Base-by-base conservation (phyloP, 2,888 invertebrate genomes). In the Diaprepes abbreviatus region DNA sequence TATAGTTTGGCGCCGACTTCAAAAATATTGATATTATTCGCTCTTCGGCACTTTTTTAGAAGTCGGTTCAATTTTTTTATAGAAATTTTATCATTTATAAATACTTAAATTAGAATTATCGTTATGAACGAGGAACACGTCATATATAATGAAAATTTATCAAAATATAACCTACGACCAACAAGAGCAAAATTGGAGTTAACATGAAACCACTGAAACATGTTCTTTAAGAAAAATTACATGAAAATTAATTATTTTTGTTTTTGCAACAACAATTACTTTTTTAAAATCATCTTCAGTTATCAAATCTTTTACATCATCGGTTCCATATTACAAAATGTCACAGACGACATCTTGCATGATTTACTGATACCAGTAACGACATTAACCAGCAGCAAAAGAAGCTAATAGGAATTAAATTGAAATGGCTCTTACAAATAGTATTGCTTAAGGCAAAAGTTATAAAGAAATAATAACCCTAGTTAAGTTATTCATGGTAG, bases 401-500 rank as follows among this genome's bases (percentile, higher is more conserved):
- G 38, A 28, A 55, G 43, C 64, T 55, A 64, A 64, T 64, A 64
- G 64, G 64, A 65, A 65, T 65, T 33, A 65, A 65, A 65, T 65
- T 55, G 64, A 65, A 65, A 65, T 24, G 64, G 45, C 64, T 57
- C 63, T 50, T 33, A 60, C 48, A 60, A 55, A 54, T 64, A 55
- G 64, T 64, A 55, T 52, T 24, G 69, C 69, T 57, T 45, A 40
- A 24, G 69, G 67, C 64, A 35, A 65, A 65, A 54, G 71, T 59
- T 59, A 64, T 71, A 73, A 73, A 73, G 70, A 73, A 73, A 70
- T 73, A 73, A 73, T 70, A 73, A 73, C 67, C 54, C 73, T 71
- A 68, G 73, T 71, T 71, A 72, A 74, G 73, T 71, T 74, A 71
- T 75, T 74, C 74, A 77, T 77, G 76, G 77, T 76, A 76, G 77